phyloP scores from a whole-genome alignment of 2,888 invertebrate genomes.

The Drosophila pegasa region DNA sequence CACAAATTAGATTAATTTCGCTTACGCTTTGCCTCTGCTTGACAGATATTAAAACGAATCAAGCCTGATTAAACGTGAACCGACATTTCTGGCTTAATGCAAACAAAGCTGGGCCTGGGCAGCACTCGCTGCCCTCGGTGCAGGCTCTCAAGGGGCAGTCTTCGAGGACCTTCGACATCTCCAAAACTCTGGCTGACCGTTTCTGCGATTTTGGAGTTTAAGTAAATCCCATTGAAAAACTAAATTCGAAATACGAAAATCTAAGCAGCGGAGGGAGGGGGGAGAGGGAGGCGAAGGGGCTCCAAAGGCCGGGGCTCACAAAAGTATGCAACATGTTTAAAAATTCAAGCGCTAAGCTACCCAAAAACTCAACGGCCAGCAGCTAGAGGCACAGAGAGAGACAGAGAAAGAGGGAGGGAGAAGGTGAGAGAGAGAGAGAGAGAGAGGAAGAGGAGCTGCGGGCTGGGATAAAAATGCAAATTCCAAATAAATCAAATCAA shows the following conservation, averaged over 20 bases:
- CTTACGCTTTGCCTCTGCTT: not conserved
- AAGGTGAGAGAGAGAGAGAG: not conserved
- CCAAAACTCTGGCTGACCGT: not conserved
- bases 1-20: not conserved
- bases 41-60: not conserved
- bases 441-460: constrained; percentile 3
- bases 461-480: constrained; percentile 68
- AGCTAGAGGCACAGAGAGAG: not conserved
- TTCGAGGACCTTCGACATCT: not conserved
- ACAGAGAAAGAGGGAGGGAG: constrained; percentile 1
- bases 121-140: too few relatives aligned
- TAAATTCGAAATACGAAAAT: constrained; percentile 41
- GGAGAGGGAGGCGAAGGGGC: not conserved
- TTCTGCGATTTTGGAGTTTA: not conserved
- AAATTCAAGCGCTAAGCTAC: constrained; percentile 62
- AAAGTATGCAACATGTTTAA: constrained; percentile 77
- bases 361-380: constrained; percentile 19
- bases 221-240: not conserved
- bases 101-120: not conserved
- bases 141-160: too few relatives aligned
- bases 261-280: constrained; percentile 38
- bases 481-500: constrained; percentile 78
- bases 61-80: not conserved
- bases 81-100: not conserved
- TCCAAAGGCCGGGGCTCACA: constrained; percentile 55